Evolutionary conservation across 2,888 invertebrate genomes (phyloP), one percentile per base, ranked within the genome.

Genomic region (Phanerotoma sp.): DNA sequence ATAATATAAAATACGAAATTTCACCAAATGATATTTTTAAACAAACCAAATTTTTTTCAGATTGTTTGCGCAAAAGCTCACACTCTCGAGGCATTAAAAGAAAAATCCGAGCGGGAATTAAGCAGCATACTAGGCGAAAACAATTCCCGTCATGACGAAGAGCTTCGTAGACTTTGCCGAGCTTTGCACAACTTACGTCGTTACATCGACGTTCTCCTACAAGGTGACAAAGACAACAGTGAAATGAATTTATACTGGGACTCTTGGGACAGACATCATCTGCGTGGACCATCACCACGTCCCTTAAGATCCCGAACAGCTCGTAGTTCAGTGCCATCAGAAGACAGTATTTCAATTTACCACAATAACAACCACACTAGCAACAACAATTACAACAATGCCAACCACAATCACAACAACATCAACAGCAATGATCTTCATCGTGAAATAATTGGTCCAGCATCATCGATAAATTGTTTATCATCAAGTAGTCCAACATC

Each of bases 171-270:
- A 44, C 81, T 96, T 42, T 88, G 87, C 60, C 85, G 89, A 64
- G 96, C 96, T 48, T 84, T 94, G 77, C 87, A 89, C 66, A 93
- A 93, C 75, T 84, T 96, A 44, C 85, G 89, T 66, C 85, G 88
- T 71, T 96, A 92, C 71, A 91, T 87, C 70, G 87, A 86, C 69
- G 83, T 84, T 41, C 79, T 87, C 59, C 77, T 83, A 60, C 78
- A 80, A 41, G 84, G 82, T 45, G 84, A 83, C 54, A 79, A 79
- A 58, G 80, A 81, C 45, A 84, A 80, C 40, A 81, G 81, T 58
- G 81, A 82, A 62, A 54, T 87, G 71, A 85, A 87, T 62, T 81
- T 96, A 65, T 94, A 91, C 79, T 96, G 96, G 95, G 95, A 96
- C 78, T 94, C 93, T 6, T 96, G 93, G 93, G 93, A 94, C 77